These are phyloP conservation scores for Drosophila baimaii DNA, from an alignment of 1,140 invertebrate genomes.

Conservation along the genomic window DNA sequence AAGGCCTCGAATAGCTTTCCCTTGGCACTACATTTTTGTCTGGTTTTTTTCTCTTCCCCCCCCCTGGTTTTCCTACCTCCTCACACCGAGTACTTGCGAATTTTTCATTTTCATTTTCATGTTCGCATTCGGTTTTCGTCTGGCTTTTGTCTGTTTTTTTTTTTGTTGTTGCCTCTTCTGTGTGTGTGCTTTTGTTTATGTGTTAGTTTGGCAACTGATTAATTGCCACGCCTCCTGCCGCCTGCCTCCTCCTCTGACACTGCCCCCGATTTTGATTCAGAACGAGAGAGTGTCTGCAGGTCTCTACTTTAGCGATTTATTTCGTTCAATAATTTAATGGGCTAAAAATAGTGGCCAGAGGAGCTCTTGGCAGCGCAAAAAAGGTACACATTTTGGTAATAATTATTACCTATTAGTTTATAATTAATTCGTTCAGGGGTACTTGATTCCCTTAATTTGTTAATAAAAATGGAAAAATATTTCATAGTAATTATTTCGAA, in stretches of 20 bases:
- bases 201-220: constrained; percentile 51
- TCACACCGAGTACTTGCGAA: constrained; percentile 12
- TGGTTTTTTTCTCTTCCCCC: background rate
- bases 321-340: constrained; percentile 23
- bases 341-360: constrained; percentile 21
- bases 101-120: constrained; percentile 30
- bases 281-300: constrained; percentile 12
- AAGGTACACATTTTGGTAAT: background rate
- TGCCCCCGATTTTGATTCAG: constrained; percentile 25
- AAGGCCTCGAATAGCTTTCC: constrained; percentile 36
- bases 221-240: constrained; percentile 30
- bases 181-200: constrained; percentile 27
- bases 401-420: background rate
- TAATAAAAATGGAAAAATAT: background rate
- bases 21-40: constrained; percentile 19
- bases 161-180: constrained; percentile 7
- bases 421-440: too few species aligned
- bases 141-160: constrained; percentile 33
- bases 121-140: constrained; percentile 5
- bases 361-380: constrained; percentile 2
- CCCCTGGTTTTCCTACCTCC: background rate
- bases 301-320: constrained; percentile 4
- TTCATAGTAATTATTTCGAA: too few species aligned
- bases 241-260: constrained; percentile 7
- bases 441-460: background rate